These are phyloP conservation scores for Calephelis perditalis DNA, from an alignment of 2,888 invertebrate species.

Conservation along the genomic window DNA sequence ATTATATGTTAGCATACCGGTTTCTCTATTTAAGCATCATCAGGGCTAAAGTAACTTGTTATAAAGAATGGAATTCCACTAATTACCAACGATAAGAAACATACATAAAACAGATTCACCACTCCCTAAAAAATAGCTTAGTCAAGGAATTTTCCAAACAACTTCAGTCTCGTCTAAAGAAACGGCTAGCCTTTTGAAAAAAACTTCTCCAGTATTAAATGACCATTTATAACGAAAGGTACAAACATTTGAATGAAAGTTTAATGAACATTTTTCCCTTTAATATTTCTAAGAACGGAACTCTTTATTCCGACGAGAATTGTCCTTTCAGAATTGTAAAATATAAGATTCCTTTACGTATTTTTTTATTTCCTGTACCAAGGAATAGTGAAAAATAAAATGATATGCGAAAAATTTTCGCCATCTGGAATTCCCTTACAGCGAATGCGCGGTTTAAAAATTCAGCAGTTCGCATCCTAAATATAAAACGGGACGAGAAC, in stretches of 20 bases:
- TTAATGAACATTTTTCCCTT: slow-evolving; percentile 11
- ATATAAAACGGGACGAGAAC: slow-evolving; percentile 20
- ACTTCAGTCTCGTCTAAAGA: too few relatives aligned
- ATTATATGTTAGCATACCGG: too few relatives aligned
- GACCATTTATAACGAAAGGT: slow-evolving; percentile 1
- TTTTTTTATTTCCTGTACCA: slow-evolving; percentile 1
- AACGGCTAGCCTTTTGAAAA: too few relatives aligned
- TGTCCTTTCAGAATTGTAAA: slow-evolving; percentile 10
- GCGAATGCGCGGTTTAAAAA: slow-evolving; percentile 22
- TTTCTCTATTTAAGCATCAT: too few relatives aligned
- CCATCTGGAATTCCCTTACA: slow-evolving; percentile 7
- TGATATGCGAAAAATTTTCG: slow-evolving; percentile 7
- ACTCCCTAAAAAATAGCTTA: too few relatives aligned
- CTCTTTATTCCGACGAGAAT: slow-evolving; percentile 10
- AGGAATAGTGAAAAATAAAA: slow-evolving; percentile 10
- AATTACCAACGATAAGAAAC: too few relatives aligned
- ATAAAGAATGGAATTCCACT: too few relatives aligned
- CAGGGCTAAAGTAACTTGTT: too few relatives aligned
- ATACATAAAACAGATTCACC: too few relatives aligned
- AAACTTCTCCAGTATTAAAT: neutral
- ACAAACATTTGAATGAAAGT: slow-evolving; percentile 2
- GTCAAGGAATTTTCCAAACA: too few relatives aligned
- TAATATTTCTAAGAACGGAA: slow-evolving; percentile 6
- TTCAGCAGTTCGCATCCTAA: slow-evolving; percentile 26
- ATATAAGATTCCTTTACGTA: slow-evolving; percentile 6